Base-by-base conservation (phyloP, 2,888 invertebrate genomes). In the Carabus problematicus region DNA sequence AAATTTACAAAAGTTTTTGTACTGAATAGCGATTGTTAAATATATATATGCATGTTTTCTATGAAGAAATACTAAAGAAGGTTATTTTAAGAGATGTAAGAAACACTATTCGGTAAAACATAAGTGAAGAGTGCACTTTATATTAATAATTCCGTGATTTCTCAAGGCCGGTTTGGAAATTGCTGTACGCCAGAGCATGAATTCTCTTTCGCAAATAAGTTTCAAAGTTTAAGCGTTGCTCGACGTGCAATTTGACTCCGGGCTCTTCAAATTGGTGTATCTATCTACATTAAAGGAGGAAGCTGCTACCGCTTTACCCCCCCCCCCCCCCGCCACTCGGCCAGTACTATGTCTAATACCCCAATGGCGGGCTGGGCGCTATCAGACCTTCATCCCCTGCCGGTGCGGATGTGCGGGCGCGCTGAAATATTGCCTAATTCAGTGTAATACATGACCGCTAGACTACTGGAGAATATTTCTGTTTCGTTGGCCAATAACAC, bases 371-470 rank as follows among this genome's bases (percentile, higher is more conserved):
- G 6, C 6, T 29, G 2, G 3, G 2, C 29, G 29, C 29, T 29
- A 29, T 29, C 29, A 29, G 29, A 2, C 29, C 3, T n/a, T n/a
- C n/a, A n/a, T n/a, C 29, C 29, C 29, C 29, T 29, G 29, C 6
- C 6, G 29, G 29, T 6, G 29, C 3, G 43, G n/a, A 45, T 19
- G 43, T 67, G 71, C 71, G 72, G 71, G 71, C 70, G 67, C 67
- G 64, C 74, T 75, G 75, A 76, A 75, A 76, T 76, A 76, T 76
- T 74, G 74, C 72, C 74, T 75, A 74, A 75, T 76, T 76, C 73
- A 71, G 71, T 72, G 73, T 74, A 75, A 75, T 75, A 74, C 75
- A 74, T 75, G 71, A 74, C 74, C 72, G 68, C 62, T 66, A 68
- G 74, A 74, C 75, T 75, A 72, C 68, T 47, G 56, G 71, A 64